Conservation (phyloP, 1,140 invertebrate species). For the Maconellicoccus hirsutus region DNA sequence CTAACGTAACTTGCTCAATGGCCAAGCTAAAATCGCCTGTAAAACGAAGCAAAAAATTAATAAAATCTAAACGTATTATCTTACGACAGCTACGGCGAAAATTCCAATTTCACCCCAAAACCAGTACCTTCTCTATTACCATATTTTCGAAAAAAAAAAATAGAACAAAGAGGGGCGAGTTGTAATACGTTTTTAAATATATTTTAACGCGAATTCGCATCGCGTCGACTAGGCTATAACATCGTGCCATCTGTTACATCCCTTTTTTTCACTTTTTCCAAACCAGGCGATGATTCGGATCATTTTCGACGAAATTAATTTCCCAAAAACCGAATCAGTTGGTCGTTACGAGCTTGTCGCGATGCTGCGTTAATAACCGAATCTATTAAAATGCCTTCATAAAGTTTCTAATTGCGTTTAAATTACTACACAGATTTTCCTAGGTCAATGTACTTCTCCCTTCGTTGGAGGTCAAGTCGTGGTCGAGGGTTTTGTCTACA, state of each 20-base stretch:
- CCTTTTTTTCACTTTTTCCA: background rate
- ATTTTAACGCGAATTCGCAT: no score
- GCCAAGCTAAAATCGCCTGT: constrained; percentile 74
- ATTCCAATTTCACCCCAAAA: no score
- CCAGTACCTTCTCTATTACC: no score
- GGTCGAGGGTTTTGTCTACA: no score
- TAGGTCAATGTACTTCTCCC: no score
- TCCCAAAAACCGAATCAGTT: background rate
- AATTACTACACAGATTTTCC: no score
- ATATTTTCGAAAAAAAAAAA: no score
- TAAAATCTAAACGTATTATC: background rate
- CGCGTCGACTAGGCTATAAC: background rate
- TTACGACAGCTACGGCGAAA: background rate
- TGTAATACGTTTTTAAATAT: background rate
- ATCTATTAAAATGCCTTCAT: no score
- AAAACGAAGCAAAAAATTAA: background rate
- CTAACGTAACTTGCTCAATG: constrained; percentile 73
- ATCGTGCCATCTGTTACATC: background rate
- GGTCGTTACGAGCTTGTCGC: background rate
- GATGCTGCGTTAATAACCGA: background rate
- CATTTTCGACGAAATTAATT: background rate
- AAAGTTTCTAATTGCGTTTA: no score
- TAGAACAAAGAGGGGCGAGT: background rate
- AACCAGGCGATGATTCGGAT: background rate
- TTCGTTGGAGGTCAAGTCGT: no score